Percentiles rank a stretch among this genome's conserved stretches.
Conservation (phyloP, 2,888 invertebrate species). For the Abscondita cerata region DNA sequence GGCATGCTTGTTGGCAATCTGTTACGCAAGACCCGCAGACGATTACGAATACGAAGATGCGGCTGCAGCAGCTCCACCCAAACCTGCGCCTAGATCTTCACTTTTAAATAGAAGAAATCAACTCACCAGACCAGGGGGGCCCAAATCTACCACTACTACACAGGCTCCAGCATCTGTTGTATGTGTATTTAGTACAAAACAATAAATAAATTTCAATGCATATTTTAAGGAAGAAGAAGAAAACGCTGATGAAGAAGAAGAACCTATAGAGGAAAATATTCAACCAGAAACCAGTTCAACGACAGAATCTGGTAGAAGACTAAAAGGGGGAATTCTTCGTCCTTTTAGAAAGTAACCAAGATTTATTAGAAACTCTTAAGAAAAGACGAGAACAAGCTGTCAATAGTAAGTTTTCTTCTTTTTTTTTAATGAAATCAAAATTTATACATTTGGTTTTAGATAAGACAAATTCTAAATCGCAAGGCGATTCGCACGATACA, state of each 20-base stretch:
- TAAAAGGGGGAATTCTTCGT: slow-evolving; percentile 69
- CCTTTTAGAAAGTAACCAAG: slow-evolving; percentile 83
- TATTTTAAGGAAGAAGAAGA: slow-evolving; percentile 56
- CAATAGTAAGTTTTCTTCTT: slow-evolving; percentile 60
- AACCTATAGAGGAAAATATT: slow-evolving; percentile 64
- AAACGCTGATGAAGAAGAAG: slow-evolving; percentile 61
- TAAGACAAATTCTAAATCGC: slow-evolving; percentile 26
- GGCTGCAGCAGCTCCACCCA: slow-evolving; percentile 52
- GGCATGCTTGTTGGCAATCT: slow-evolving; percentile 42
- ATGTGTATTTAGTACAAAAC: too few species aligned
- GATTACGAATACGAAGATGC: slow-evolving; percentile 54
- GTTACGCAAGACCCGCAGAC: slow-evolving; percentile 51
- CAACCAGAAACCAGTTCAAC: slow-evolving; percentile 70
- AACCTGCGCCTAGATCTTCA: slow-evolving; percentile 49
- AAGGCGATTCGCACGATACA: slow-evolving; percentile 26
- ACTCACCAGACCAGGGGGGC: slow-evolving; percentile 48
- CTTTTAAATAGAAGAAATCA: slow-evolving; percentile 55
- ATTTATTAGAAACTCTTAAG: slow-evolving; percentile 75
- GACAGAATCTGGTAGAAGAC: slow-evolving; percentile 73
- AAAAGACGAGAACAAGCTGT: slow-evolving; percentile 74
- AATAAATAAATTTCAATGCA: neutral
- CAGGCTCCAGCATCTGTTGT: slow-evolving; percentile 45
- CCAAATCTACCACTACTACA: slow-evolving; percentile 51
- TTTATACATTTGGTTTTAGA: slow-evolving; percentile 13
- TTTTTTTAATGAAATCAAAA: neutral